phyloP scores from a whole-genome alignment of 2,888 invertebrate species.

The Coleophora deauratella region DNA sequence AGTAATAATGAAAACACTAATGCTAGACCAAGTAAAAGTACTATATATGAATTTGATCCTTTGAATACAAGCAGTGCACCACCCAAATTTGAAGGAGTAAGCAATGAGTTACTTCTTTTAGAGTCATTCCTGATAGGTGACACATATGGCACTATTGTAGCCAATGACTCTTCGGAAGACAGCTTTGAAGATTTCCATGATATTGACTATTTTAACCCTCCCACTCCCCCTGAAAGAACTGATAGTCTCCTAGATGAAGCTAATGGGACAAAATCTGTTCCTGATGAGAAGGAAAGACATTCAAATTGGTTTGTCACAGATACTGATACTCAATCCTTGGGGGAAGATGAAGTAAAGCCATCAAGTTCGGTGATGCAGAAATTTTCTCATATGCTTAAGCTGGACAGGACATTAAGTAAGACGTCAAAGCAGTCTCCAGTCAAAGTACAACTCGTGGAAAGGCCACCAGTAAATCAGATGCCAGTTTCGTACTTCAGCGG shows the following conservation, averaged over 20 bases:
- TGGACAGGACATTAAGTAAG: conserved; percentile 61
- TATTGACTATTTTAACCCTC: conserved; percentile 68
- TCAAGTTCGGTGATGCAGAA: conserved; percentile 48
- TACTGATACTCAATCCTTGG: conserved; percentile 19
- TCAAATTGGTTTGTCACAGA: conserved; percentile 57
- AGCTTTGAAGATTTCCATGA: conserved; percentile 44
- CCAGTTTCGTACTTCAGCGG: conserved; percentile 74
- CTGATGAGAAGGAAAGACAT: conserved; percentile 44
- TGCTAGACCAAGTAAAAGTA: conserved; percentile 65
- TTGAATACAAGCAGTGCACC: conserved; percentile 37
- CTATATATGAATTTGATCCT: conserved; percentile 85
- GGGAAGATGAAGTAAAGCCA: conserved; percentile 33
- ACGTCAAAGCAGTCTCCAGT: conserved; percentile 28
- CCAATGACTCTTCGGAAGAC: conserved; percentile 52
- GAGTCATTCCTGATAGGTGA: conserved; percentile 81
- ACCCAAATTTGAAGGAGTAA: conserved; percentile 55
- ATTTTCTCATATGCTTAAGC: conserved; percentile 60
- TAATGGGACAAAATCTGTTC: conserved; percentile 25
- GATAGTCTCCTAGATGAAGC: conserved; percentile 75
- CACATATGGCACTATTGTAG: conserved; percentile 76
- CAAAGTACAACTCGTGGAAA: conserved; percentile 50
- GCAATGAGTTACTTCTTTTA: conserved; percentile 76
- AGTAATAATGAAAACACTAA: conserved; percentile 16
- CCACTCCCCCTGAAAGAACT: conserved; percentile 76
- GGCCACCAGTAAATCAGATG: conserved; percentile 65